Percentiles rank a stretch among this genome's conserved stretches.
phyloP scores from a whole-genome alignment of 2,113 vertebrate species.

The Trogon surrucura region DNA sequence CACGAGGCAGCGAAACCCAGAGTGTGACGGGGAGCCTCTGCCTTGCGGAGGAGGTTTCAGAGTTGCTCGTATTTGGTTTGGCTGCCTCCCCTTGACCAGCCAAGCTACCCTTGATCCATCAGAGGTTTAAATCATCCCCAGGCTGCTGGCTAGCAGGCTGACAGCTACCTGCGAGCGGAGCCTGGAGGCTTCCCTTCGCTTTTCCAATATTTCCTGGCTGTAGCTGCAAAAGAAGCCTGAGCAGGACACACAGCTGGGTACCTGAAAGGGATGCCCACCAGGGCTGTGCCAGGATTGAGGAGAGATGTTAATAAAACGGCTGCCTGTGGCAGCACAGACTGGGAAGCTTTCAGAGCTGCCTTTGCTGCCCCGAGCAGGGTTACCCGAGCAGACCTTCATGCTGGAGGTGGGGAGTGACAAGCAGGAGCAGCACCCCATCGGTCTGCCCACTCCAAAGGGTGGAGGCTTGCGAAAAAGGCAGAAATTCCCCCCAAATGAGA shows the following conservation, averaged over 20 bases:
- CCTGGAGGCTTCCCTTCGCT: background rate
- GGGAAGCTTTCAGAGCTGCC: background rate
- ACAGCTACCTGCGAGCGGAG: background rate
- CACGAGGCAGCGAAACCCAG: background rate
- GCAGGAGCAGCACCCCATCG: background rate
- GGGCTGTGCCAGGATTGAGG: background rate
- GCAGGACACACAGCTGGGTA: background rate
- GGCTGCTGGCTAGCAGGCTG: background rate
- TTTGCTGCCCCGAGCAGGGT: background rate
- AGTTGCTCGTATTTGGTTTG: background rate
- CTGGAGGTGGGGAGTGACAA: background rate
- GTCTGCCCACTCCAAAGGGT: background rate
- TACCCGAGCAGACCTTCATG: background rate
- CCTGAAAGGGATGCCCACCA: background rate
- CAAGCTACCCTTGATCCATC: background rate
- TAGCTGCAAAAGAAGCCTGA: background rate
- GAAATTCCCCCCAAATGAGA: background rate
- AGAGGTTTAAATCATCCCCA: background rate
- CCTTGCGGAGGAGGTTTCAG: background rate
- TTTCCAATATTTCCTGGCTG: background rate
- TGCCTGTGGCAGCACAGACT: constrained; percentile 2
- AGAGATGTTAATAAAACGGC: constrained; percentile 22
- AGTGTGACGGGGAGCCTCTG: background rate
- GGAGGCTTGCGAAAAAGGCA: background rate
- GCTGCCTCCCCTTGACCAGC: background rate